Evolutionary conservation across 1,140 invertebrate species (phyloP).

Genomic region (Ditylenchus dipsaci): DNA sequence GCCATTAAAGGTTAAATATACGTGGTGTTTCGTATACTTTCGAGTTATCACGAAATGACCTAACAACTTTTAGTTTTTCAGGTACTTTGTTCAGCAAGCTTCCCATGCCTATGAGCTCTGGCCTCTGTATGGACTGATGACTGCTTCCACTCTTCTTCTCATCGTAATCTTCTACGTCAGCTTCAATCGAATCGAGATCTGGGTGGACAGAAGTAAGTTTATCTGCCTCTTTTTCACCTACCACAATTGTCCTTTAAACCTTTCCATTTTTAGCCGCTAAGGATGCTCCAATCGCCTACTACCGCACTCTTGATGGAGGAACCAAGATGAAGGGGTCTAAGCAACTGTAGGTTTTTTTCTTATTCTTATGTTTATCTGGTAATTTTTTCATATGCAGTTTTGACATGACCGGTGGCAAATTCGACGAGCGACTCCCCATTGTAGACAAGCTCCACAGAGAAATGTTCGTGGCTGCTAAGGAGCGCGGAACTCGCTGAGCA

Average conservation of each 20-base stretch:
- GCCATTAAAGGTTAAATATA: no score
- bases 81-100: constrained; percentile 8
- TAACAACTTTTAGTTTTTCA: not conserved
- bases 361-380: no score
- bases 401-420: not conserved
- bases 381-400: not conserved
- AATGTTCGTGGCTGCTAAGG: not conserved
- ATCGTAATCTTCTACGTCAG: constrained; percentile 33
- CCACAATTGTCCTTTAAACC: no score
- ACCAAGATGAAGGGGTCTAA: no score
- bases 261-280: no score
- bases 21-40: no score
- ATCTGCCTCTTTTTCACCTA: no score
- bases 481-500: constrained; percentile 1
- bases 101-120: constrained; percentile 17
- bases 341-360: no score
- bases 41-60: no score
- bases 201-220: constrained; percentile 43
- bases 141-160: constrained; percentile 14
- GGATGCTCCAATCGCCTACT: no score
- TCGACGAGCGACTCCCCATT: not conserved
- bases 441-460: not conserved
- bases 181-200: constrained; percentile 44
- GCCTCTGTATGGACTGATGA: constrained; percentile 6
- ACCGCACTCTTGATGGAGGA: no score